Evolutionary conservation across 2,113 vertebrate genomes (phyloP), one percentile per base, ranked within the genome.

Genomic region (Eira barbara): DNA sequence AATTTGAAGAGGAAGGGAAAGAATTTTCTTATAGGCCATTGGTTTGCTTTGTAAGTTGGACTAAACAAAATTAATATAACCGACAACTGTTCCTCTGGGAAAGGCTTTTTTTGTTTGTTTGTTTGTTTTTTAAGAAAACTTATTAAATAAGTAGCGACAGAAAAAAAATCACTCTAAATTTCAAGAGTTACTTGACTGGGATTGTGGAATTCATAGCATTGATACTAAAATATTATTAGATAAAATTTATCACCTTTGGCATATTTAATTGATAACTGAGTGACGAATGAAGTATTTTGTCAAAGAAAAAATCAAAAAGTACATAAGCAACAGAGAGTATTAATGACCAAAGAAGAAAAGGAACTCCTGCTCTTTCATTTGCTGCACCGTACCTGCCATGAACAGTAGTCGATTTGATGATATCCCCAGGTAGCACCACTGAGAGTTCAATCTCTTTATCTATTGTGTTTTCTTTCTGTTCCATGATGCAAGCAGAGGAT

Each of bases 371-470:
- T 39, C 25, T n/a, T 95, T 57, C 21, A 21, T 47, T 71, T 18
- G 4, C 55, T 31, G 25, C 20, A 59, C 84, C 98, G 0, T 99
- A 99, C 99, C 99, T 99, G 96, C 99, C 99, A 0, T 99, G 99
- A 94, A 99, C 99, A 59, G 98, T 99, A 69, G 99, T 99, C 13
- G 98, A 99, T 91, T 99, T 99, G 97, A 99, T 99, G 95, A 98
- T 96, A 89, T 99, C 99, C 42, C 99, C 99, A n/a, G 99, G 99
- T 57, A 99, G 98, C 87, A 99, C 98, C 93, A 99, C 99, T 0
- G 98, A 98, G 45, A 99, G 98, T 47, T 99, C 99, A 92, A 99
- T 98, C 59, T 99, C 99, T 98, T 99, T 99, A 96, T 99, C 99
- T 0, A 99, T 98, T 17, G 98, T 97, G 95, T 99, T 99, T 97